Conservation (phyloP, 1,140 invertebrate species). For the Aradophagus sp. region DNA sequence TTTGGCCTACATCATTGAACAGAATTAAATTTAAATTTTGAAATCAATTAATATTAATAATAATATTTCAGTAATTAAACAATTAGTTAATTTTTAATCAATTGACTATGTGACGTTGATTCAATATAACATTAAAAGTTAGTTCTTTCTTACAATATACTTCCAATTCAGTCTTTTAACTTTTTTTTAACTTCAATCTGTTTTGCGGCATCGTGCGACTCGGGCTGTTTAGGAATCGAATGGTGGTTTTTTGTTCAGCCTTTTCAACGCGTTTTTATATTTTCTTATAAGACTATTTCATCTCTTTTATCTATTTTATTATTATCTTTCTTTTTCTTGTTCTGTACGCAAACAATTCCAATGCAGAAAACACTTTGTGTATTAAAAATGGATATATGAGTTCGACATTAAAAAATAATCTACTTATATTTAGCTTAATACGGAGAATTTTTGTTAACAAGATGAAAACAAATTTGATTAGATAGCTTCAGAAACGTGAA, state of each 20-base stretch:
- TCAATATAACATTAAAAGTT: slow-evolving; percentile 12
- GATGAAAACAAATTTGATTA: slow-evolving; percentile 39
- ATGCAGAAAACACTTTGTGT: slow-evolving; percentile 6
- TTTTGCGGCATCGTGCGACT: slow-evolving; percentile 40
- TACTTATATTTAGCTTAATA: slow-evolving; percentile 12
- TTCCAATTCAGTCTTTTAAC: slow-evolving; percentile 36
- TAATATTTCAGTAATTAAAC: background rate
- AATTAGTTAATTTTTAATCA: background rate
- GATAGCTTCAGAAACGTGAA: slow-evolving; percentile 24
- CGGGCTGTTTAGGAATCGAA: slow-evolving; percentile 42
- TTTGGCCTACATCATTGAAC: background rate
- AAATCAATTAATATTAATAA: slow-evolving; percentile 1
- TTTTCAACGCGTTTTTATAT: slow-evolving; percentile 26
- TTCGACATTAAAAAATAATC: slow-evolving; percentile 27
- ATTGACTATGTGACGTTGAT: background rate
- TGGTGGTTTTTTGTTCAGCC: slow-evolving; percentile 37
- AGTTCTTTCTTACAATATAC: slow-evolving; percentile 10
- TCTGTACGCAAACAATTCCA: slow-evolving; percentile 28
- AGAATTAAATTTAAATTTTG: background rate
- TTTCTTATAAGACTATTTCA: no score
- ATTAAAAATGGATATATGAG: slow-evolving; percentile 26
- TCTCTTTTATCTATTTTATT: no score
- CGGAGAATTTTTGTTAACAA: slow-evolving; percentile 9
- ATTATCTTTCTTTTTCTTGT: no score
- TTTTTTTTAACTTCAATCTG: slow-evolving; percentile 7